Conservation (phyloP, 2,888 invertebrate genomes). For the Tetragnatha montana region DNA sequence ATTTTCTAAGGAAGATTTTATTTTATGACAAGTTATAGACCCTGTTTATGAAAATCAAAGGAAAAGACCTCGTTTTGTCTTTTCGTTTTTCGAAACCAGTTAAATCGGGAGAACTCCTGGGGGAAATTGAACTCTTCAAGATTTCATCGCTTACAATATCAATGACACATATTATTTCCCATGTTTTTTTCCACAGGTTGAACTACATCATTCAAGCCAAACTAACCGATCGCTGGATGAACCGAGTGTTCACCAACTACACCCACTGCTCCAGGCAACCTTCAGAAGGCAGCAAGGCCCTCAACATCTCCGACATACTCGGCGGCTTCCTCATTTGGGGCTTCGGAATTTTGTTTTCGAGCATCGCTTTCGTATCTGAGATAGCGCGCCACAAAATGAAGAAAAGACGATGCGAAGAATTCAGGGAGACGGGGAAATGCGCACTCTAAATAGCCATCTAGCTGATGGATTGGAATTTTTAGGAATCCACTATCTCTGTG, state of each 20-base stretch:
- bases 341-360: slow-evolving; percentile 2
- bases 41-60: too few relatives aligned
- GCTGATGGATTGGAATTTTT: too few relatives aligned
- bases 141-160: too few relatives aligned
- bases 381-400: neutral
- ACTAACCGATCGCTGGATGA: slow-evolving; percentile 41
- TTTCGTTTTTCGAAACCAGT: too few relatives aligned
- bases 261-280: slow-evolving; percentile 43
- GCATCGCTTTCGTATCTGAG: neutral
- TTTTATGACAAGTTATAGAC: too few relatives aligned
- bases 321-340: slow-evolving; percentile 50
- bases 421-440: too few relatives aligned
- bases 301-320: slow-evolving; percentile 38
- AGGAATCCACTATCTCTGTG: too few relatives aligned
- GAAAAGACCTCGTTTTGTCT: too few relatives aligned
- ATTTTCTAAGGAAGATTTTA: too few relatives aligned
- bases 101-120: too few relatives aligned
- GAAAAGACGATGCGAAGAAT: neutral
- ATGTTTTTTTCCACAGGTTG: slow-evolving; percentile 8
- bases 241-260: slow-evolving; percentile 40
- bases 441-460: too few relatives aligned
- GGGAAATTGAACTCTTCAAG: too few relatives aligned
- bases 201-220: slow-evolving; percentile 51
- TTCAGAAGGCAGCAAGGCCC: slow-evolving; percentile 22
- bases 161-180: neutral